Evolutionary conservation across 2,113 vertebrate species (phyloP), one percentile per base, ranked within the genome.

Genomic region (Monopterus albus): DNA sequence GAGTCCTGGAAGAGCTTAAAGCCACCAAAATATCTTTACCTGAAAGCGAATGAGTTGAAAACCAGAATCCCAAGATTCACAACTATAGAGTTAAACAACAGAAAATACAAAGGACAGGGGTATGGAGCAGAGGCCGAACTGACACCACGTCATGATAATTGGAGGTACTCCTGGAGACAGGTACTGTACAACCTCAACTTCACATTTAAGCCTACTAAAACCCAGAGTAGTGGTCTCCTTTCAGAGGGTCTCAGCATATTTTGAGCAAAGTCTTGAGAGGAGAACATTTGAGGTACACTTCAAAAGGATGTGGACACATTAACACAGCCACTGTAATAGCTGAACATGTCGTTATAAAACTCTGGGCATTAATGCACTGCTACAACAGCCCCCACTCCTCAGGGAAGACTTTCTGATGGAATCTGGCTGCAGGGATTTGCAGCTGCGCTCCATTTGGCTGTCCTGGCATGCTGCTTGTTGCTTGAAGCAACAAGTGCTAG

Each of bases 1-100:
- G 88, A 91, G 2, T 91, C 90, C 10, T 91, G 90, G 90, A 90
- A 52, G 86, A 89, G 84, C 58, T 21, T 84, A 63, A 91, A 91
- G 39, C 81, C 86, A 17, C 88, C 88, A 2, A 86, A 87, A 52
- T 89, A 89, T 33, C 84, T 88, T n/a, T 88, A 55, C 38, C 73
- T 87, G 4, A 87, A 56, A 33, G 49, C 71, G 40, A 76, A 51
- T 15, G 86, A 89, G 63, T 1, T 14, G 0, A 62, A 65, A 47
- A 2, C 9, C 15, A 58, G 14, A 39, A 28, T 67, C 3, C 6
- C 4, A 3, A 42, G 66, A 9, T 86, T 89, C 35, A 71, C 71
- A 6, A 20, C 53, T 45, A 81, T 89, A 9, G 52, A 81, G 6
- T 5, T 75, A n/a, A 18, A 45, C 11, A 40, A 18, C 36, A 72